Conservation (phyloP, 2,797 vertebrate species). For the Syndactyla subalaris region DNA sequence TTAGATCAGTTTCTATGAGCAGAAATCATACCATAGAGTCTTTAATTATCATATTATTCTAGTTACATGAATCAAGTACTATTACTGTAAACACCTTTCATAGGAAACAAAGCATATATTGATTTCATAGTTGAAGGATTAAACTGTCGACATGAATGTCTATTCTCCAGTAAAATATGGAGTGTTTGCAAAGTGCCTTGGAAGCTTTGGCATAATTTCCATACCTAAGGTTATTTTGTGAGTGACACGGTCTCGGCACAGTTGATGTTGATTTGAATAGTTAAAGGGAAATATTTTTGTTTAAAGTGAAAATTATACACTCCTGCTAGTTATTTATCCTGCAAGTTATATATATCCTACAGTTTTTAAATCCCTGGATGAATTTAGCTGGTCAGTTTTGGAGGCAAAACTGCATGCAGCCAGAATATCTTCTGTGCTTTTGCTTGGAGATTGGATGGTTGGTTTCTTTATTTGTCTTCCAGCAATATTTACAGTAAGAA, state of each 20-base stretch:
- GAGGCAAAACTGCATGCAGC: neutral
- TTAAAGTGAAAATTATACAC: neutral
- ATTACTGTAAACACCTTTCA: neutral
- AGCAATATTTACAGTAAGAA: neutral
- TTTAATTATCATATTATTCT: slow-evolving; percentile 5
- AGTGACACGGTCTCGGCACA: neutral
- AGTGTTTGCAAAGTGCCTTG: neutral
- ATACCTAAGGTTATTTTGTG: neutral
- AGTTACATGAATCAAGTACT: neutral
- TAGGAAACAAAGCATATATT: neutral
- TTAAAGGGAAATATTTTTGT: neutral
- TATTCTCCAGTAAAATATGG: neutral
- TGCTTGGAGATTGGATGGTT: neutral
- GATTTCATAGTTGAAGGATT: slow-evolving; percentile 24
- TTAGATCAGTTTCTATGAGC: neutral
- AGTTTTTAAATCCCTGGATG: neutral
- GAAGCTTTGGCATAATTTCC: neutral
- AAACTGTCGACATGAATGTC: neutral
- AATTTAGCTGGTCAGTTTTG: neutral
- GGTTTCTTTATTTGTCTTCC: neutral
- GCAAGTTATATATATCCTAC: neutral
- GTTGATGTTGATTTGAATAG: neutral
- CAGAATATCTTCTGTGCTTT: neutral
- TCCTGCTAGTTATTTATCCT: neutral
- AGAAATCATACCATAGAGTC: neutral